phyloP scores from a whole-genome alignment of 2,888 invertebrate genomes.

The Notodonta ziczac region DNA sequence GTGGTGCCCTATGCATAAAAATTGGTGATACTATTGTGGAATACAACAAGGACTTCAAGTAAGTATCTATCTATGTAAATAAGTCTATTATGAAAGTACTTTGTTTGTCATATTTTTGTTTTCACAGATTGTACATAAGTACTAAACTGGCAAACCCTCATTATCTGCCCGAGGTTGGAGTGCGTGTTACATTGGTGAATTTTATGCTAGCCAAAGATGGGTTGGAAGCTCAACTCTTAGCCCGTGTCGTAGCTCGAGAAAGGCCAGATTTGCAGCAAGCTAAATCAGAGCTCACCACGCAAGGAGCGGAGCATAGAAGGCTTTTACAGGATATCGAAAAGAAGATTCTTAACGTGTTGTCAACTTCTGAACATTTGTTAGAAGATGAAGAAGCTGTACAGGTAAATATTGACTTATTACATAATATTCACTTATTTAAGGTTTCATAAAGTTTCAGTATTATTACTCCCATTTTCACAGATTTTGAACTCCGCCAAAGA shows the following conservation, averaged over 20 bases:
- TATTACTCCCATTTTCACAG: slow-evolving; percentile 45
- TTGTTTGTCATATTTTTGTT: background rate
- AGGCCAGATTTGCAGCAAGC: slow-evolving; percentile 96
- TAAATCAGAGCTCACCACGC: slow-evolving; percentile 93
- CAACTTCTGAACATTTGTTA: slow-evolving; percentile 83
- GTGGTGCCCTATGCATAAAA: slow-evolving; percentile 93
- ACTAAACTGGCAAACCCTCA: slow-evolving; percentile 97
- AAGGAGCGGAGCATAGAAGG: slow-evolving; percentile 93
- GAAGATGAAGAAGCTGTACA: slow-evolving; percentile 97
- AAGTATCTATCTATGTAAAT: slow-evolving; percentile 31
- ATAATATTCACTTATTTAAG: background rate
- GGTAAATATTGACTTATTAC: slow-evolving; percentile 37
- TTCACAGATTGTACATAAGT: slow-evolving; percentile 92
- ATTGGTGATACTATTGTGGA: slow-evolving; percentile 96
- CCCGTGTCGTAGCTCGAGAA: slow-evolving; percentile 96
- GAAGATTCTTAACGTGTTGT: slow-evolving; percentile 89
- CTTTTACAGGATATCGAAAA: slow-evolving; percentile 95
- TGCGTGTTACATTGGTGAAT: slow-evolving; percentile 95
- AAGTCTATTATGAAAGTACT: background rate
- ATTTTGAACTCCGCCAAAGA: slow-evolving; percentile 95
- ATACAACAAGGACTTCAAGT: slow-evolving; percentile 94
- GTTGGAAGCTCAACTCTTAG: slow-evolving; percentile 94
- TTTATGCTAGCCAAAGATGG: slow-evolving; percentile 97
- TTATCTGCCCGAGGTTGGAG: slow-evolving; percentile 96
- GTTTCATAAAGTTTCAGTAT: background rate